Base-by-base conservation (phyloP, 2,888 invertebrate species). In the Rotaria sp. region DNA sequence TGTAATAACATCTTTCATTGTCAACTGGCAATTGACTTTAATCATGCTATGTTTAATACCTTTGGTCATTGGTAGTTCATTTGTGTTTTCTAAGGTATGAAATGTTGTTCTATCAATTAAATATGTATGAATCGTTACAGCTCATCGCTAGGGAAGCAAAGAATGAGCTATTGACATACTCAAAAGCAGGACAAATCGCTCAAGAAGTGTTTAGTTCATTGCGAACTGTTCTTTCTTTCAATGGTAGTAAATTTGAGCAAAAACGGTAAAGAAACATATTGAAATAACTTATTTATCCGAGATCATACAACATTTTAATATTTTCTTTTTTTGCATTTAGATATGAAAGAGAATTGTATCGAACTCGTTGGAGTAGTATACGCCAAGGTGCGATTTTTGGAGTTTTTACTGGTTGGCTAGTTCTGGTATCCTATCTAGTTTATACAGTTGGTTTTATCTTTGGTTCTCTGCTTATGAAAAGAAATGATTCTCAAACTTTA, bases 141-240 rank as follows among this genome's bases (percentile, higher is more conserved):
- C 75, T 86, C 41, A 67, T 41, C 15, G 13, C 57, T 52, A 84
- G 41, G 67, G 50, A 84, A 38, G 84, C 86, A 41, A 55, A n/a
- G 24, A 86, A 86, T n/a, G 87, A 87, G 41, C 38, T 87, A 45
- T 85, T 38, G 30, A 41, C 87, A 30, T 87, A 87, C 59, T 50
- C 85, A 30, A 85, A 75, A 80, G 87, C 87, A 38, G 84, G 85
- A 41, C 41, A 75, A n/a, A 85, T 87, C 24, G 87, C 80, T 50
- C 80, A 45, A 45, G 45, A 45, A 45, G 11, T 45, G 5, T 45
- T 45, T 45, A 45, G 45, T 45, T 45, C 45, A 5, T 11, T 45
- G 5, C 45, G 45, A 45, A 45, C 45, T 45, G 45, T 45, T 45
- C 45, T 45, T 45, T 45, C 45, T 45, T 45, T 45, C 7, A 45